Evolutionary conservation across 2,888 invertebrate genomes (phyloP).

Genomic region (Antheraea assamensis): DNA sequence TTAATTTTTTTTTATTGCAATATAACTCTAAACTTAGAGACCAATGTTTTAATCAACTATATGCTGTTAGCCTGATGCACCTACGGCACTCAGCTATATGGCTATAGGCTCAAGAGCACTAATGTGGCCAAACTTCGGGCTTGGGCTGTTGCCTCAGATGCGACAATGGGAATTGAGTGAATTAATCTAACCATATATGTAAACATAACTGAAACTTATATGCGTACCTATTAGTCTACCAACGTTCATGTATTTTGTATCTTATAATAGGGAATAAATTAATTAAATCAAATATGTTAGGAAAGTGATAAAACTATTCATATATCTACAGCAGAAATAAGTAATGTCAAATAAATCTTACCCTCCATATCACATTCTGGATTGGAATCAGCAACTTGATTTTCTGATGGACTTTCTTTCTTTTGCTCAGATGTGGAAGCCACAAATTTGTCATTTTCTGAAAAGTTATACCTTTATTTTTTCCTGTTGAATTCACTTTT

Average conservation of each 20-base stretch:
- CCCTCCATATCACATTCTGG: constrained; percentile 69
- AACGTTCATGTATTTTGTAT: no score
- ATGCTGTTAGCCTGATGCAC: neutral
- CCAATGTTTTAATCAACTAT: neutral
- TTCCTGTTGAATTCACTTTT: no score
- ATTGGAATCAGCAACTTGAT: constrained; percentile 56
- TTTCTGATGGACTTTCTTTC: constrained; percentile 57
- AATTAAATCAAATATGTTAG: neutral
- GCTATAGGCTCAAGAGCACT: no score
- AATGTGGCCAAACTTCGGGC: no score
- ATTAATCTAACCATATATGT: no score
- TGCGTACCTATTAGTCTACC: no score
- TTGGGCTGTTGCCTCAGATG: no score
- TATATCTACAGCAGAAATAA: neutral
- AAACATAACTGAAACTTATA: no score
- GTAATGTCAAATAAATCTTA: constrained; percentile 29
- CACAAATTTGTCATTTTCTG: constrained; percentile 58
- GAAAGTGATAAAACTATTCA: neutral
- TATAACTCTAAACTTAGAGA: neutral
- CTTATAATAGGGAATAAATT: neutral
- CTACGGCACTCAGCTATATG: neutral
- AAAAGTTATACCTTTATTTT: constrained; percentile 30
- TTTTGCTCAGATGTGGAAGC: constrained; percentile 60
- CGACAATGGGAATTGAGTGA: no score
- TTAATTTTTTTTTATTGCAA: neutral